Conservation (phyloP, 2,888 invertebrate genomes). For the Vanessa cardui region DNA sequence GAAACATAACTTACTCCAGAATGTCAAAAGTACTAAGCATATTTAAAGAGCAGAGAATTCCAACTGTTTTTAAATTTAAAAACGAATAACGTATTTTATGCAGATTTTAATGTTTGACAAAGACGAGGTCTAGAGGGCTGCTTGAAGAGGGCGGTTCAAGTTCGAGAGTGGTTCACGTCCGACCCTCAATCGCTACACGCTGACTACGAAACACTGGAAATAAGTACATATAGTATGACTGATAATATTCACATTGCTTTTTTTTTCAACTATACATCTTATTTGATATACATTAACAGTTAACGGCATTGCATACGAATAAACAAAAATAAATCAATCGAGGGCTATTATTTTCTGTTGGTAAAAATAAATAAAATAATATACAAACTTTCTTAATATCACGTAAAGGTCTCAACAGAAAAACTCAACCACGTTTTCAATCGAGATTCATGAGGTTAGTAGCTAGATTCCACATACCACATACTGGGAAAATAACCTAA, state of each 20-base stretch:
- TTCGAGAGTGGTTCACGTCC: constrained; percentile 26
- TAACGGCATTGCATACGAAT: no score
- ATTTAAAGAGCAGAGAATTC: not conserved
- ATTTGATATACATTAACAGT: no score
- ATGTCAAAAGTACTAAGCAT: not conserved
- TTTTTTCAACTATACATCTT: no score
- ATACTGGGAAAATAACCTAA: no score
- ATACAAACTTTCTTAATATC: no score
- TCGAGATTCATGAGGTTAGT: no score
- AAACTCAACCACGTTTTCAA: no score
- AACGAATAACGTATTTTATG: constrained; percentile 10
- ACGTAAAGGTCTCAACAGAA: no score
- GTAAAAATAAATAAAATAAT: no score
- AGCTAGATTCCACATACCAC: no score
- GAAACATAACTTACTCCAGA: not conserved
- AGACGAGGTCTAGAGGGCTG: constrained; percentile 32
- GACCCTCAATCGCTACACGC: constrained; percentile 19
- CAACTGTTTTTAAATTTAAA: not conserved
- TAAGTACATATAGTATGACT: not conserved
- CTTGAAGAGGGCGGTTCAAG: constrained; percentile 25
- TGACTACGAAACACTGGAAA: constrained; percentile 4
- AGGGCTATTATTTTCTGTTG: no score
- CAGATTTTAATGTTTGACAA: constrained; percentile 15
- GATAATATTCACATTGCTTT: constrained; percentile 1
- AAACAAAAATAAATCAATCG: no score